Conservation (phyloP, 2,888 invertebrate genomes). For the Esperia sulphurella region DNA sequence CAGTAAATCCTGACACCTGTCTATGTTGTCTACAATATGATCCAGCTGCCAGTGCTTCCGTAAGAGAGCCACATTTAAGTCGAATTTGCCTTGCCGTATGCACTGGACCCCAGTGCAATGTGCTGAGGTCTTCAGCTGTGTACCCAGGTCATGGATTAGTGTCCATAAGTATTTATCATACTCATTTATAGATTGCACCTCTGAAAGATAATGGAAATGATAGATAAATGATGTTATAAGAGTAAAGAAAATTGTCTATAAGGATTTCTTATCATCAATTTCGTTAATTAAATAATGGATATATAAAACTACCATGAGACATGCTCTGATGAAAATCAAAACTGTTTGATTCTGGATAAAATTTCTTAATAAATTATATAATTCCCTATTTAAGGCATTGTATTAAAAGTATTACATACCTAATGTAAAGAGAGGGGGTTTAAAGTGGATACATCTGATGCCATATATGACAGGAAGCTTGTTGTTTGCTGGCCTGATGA, state of each 20-base stretch:
- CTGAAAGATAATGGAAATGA: conserved; percentile 66
- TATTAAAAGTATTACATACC: conserved; percentile 67
- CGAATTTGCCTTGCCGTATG: conserved; percentile 90
- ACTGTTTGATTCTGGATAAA: no score
- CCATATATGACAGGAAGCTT: conserved; percentile 90
- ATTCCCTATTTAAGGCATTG: no score
- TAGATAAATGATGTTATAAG: no score
- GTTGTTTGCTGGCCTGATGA: conserved; percentile 85
- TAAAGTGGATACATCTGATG: conserved; percentile 89
- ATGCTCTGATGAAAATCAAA: no score
- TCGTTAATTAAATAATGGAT: no score
- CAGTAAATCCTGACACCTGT: conserved; percentile 74
- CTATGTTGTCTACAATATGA: conserved; percentile 83
- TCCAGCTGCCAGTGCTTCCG: conserved; percentile 90
- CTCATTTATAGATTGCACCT: conserved; percentile 93
- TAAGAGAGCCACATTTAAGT: conserved; percentile 85
- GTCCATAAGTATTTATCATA: conserved; percentile 86
- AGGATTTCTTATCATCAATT: no score
- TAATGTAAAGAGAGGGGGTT: conserved; percentile 90
- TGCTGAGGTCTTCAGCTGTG: conserved; percentile 88
- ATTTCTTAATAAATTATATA: no score
- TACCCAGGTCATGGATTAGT: conserved; percentile 91
- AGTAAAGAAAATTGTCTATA: no score
- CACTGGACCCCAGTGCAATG: conserved; percentile 89
- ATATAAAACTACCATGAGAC: no score